Percentiles rank a stretch among this genome's conserved stretches.
Conservation (phyloP, 1,140 invertebrate species). For the Dendroctonus valens region DNA sequence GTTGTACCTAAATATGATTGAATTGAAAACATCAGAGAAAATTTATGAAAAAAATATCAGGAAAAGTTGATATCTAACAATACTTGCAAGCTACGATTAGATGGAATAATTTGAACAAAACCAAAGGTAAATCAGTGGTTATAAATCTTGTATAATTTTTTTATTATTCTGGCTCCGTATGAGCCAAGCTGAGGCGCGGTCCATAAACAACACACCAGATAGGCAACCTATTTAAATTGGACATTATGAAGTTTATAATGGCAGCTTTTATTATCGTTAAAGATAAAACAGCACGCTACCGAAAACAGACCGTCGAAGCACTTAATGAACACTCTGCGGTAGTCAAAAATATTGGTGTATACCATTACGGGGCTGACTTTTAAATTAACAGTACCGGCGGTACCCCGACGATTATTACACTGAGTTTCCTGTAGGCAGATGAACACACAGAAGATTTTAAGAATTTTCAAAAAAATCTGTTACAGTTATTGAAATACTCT, state of each 20-base stretch:
- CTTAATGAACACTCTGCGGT: conserved; percentile 20
- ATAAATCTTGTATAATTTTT: not conserved
- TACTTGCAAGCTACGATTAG: too few relatives aligned
- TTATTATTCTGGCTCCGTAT: conserved; percentile 1
- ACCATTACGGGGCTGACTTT: not conserved
- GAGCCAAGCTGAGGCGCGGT: conserved; percentile 6
- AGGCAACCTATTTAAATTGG: conserved; percentile 24
- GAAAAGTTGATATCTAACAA: too few relatives aligned
- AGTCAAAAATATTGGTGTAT: conserved; percentile 17
- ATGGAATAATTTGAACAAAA: too few relatives aligned
- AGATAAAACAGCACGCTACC: conserved; percentile 32
- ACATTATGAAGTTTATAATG: conserved; percentile 22
- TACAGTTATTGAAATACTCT: too few relatives aligned
- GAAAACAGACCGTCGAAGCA: conserved; percentile 17
- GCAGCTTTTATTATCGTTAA: conserved; percentile 24
- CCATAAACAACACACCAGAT: conserved; percentile 19
- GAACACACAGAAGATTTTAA: too few relatives aligned
- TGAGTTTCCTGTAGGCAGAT: too few relatives aligned
- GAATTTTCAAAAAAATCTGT: too few relatives aligned
- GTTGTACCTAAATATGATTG: too few relatives aligned
- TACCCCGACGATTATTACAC: too few relatives aligned
- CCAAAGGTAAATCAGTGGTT: too few relatives aligned
- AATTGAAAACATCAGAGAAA: too few relatives aligned
- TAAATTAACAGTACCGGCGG: conserved; percentile 4
- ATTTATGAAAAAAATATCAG: too few relatives aligned